Base-by-base conservation (phyloP, 1,140 invertebrate genomes). In the Drosophila suzukii region DNA sequence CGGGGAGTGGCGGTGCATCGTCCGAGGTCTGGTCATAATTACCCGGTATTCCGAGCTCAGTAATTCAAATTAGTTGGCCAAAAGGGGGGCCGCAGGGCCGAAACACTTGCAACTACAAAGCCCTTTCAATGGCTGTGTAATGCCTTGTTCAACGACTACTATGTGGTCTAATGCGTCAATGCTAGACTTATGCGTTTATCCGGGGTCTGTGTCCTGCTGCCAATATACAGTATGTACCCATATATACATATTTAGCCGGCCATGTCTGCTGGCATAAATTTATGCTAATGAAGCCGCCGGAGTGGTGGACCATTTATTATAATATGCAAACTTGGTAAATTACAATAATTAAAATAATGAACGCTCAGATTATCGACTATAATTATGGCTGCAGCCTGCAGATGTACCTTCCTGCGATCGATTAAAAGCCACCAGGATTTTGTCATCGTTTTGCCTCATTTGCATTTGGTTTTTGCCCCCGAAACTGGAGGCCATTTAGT, bases 331-430 rank as follows among this genome's bases (percentile, higher is more conserved):
- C 72, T 81, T 80, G 67, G 61, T 65, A 81, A 81, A 91, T 91
- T 81, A 82, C 75, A 88, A 88, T 91, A 88, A 91, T 91, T 91
- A 91, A 91, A 91, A 83, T 90, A 91, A 90, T 90, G 80, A 72
- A 78, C 78, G 81, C 68, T 73, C 74, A 73, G 80, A 84, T 91
- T 91, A 90, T 88, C 88, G 88, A 71, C 68, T 71, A 59, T 76
- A 91, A 91, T 91, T 89, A 81, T 79, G 81, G 58, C 56, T 71
- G 8, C 32, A 10, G 32, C 32, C 32, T 34, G 62, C 53, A 75
- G 58, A 78, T 76, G 67, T 74, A 72, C 50, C 27, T 27, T 27
- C 27, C 27, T 27, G 27, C 49, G 47, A 39, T 67, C 70, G 50
- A 62, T 46, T 77, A 53, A 30, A 34, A 67, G 44, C 44, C 55